A percentile compares a stretch with the other conserved stretches of the same genome.
phyloP scores from a whole-genome alignment of 2,113 vertebrate genomes.

The Phainopepla nitens region DNA sequence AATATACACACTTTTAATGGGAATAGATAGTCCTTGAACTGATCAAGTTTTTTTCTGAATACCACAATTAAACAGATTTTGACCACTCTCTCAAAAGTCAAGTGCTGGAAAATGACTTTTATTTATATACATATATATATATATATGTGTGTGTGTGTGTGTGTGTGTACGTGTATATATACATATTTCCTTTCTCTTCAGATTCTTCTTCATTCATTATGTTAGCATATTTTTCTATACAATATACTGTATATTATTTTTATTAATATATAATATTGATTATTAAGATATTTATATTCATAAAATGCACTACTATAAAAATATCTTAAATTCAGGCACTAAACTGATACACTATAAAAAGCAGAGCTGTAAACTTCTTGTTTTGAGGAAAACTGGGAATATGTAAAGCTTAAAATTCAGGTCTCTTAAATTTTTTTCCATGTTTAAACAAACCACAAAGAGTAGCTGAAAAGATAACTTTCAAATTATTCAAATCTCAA shows the following conservation, averaged over 20 bases:
- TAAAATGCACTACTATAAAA: neutral
- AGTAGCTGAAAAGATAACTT: neutral
- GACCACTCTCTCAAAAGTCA: neutral
- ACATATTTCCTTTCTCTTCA: neutral
- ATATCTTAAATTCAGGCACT: neutral
- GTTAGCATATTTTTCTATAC: neutral
- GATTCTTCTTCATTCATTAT: neutral
- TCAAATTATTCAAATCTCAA: neutral
- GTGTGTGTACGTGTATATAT: no score
- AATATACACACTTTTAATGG: neutral
- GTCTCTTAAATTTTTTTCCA: neutral
- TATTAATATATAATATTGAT: neutral
- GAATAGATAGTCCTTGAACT: neutral
- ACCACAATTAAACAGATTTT: neutral
- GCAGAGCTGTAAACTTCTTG: neutral
- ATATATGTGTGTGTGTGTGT: neutral
- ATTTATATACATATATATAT: fast-evolving
- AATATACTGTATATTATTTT: neutral
- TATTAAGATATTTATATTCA: neutral
- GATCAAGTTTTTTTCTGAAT: neutral
- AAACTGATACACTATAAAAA: neutral
- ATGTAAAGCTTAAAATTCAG: neutral
- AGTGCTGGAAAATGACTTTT: neutral
- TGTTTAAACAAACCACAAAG: neutral
- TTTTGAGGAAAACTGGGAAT: neutral